Percentiles rank a stretch among this genome's conserved stretches.
These are phyloP conservation scores for Heliconius ethilla DNA, from an alignment of 2,888 invertebrate species.

Conservation along the genomic window DNA sequence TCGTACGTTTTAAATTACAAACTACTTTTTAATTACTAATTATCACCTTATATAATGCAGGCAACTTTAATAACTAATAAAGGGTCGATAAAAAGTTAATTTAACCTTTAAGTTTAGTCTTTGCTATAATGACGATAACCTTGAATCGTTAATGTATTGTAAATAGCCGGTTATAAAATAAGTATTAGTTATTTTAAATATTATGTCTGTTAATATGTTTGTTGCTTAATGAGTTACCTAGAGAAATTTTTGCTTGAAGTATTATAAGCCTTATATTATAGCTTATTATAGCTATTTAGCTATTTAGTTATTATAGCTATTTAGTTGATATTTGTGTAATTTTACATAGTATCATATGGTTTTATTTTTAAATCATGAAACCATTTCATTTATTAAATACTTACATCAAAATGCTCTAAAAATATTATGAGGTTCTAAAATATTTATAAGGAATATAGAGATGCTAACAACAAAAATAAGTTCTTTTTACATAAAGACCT, in stretches of 20 bases:
- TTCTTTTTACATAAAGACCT: not conserved
- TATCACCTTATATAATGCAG: conserved; percentile 2
- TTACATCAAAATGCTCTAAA: too few relatives aligned
- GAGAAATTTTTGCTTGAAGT: not conserved
- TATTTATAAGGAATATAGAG: too few relatives aligned
- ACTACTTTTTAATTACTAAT: not conserved
- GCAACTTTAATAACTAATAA: conserved; percentile 13
- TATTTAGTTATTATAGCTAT: not conserved
- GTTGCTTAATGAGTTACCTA: not conserved
- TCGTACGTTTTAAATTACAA: not conserved
- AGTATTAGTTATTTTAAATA: not conserved
- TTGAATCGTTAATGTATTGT: conserved; percentile 6
- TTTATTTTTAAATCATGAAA: too few relatives aligned
- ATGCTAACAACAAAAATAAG: too few relatives aligned
- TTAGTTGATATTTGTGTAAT: not conserved
- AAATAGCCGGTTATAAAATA: not conserved
- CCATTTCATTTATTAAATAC: too few relatives aligned
- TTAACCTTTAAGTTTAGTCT: not conserved
- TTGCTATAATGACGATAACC: conserved; percentile 3
- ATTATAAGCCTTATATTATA: not conserved
- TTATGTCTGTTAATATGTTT: not conserved
- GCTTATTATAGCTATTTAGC: too few relatives aligned
- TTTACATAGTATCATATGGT: not conserved
- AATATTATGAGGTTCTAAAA: too few relatives aligned
- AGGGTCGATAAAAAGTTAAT: conserved; percentile 14